A percentile compares a stretch with the other conserved stretches of the same genome.
These are phyloP conservation scores for Tetramorium bicarinatum DNA, from an alignment of 2,888 invertebrate species.

Conservation along the genomic window DNA sequence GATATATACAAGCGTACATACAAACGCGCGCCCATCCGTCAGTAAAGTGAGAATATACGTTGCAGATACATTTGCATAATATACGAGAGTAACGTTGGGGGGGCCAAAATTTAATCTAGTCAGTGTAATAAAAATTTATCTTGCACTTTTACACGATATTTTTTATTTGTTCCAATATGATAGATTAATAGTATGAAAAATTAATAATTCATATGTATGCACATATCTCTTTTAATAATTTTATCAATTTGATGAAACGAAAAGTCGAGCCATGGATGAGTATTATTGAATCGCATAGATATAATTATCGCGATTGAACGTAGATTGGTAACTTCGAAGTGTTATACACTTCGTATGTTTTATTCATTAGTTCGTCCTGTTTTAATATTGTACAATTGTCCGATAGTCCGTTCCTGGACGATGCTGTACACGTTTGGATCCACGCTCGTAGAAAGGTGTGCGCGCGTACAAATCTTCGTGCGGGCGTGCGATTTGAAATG, in stretches of 20 bases:
- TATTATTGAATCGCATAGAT: neutral
- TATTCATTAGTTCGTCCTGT: neutral
- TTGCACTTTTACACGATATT: neutral
- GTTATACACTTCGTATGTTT: neutral
- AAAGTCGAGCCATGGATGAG: neutral
- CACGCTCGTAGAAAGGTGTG: conserved; percentile 19
- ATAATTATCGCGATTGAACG: neutral
- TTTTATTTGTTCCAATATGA: neutral
- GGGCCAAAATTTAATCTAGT: conserved; percentile 1
- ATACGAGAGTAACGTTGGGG: neutral
- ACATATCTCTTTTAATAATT: neutral
- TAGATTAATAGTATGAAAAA: neutral
- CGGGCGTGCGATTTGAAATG: conserved; percentile 78
- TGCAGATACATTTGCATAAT: neutral
- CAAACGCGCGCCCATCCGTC: neutral
- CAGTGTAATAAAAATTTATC: neutral
- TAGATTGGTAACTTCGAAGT: neutral
- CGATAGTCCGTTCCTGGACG: neutral
- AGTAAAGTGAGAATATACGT: conserved; percentile 4
- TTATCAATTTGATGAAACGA: neutral
- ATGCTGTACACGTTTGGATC: conserved; percentile 19
- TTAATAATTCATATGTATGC: neutral
- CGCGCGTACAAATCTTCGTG: conserved; percentile 65
- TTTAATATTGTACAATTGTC: conserved; percentile 2
- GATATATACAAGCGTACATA: conserved; percentile 18